Evolutionary conservation across 2,888 invertebrate genomes (phyloP), one percentile per base, ranked within the genome.

Genomic region (Parasteatoda lunata): DNA sequence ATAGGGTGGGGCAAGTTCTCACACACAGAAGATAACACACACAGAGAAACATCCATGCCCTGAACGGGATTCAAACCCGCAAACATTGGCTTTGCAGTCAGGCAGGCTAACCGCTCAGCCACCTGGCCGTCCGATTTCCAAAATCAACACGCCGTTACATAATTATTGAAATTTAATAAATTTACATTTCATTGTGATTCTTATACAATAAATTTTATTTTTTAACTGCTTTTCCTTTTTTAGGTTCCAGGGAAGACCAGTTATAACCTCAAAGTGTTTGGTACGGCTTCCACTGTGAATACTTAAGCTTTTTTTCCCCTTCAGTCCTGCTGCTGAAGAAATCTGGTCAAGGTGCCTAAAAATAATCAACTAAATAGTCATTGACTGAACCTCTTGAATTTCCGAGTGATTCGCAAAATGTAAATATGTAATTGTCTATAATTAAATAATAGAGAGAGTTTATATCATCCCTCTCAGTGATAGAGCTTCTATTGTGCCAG

Each of bases 401-500:
- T 4, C 52, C 30, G 76, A 71, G 85, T 80, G 85, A 86, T 86
- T 76, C 80, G 85, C 80, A 86, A 59, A 13, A 59, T 59, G 59
- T 59, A 59, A 59, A 59, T 59, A 59, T n/a, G n/a, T 13, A 59
- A 59, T 30, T 30, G 30, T 59, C 59, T 59, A 59, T 13, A 64
- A 86, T 76, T 71, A 54, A 76, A 80, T 85, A 72, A 76, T 54
- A 49, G 51, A 80, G 52, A 65, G 72, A 79, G 71, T 65, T 66
- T 77, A 76, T 83, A 86, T 86, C 85, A 86, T 86, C 85, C 70
- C 59, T 54, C 54, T 48, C 75, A 70, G 80, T 86, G 85, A 86
- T 86, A 84, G 85, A 86, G 77, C 80, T 86, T 86, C 75, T 82
- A 73, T 81, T 86, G 80, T 86, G 85, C 85, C 85, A 86, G 85